A percentile compares a stretch with the other conserved stretches of the same genome.
Evolutionary conservation across 2,113 vertebrate genomes (phyloP).

Genomic region (Megaceryle maxima): DNA sequence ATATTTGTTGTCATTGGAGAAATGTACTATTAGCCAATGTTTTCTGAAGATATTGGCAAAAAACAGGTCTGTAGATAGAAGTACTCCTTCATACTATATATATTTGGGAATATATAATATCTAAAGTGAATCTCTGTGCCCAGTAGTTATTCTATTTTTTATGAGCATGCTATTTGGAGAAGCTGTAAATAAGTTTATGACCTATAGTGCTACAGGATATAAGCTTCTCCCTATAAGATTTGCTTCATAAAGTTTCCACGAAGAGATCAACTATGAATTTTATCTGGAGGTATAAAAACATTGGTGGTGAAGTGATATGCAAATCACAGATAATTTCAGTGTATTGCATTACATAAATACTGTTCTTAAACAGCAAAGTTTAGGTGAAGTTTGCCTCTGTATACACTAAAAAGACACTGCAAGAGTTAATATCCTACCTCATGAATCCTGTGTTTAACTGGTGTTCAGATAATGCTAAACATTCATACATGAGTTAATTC

Average conservation of each 20-base stretch:
- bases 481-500: neutral
- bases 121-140: neutral
- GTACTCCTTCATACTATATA: neutral
- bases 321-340: neutral
- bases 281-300: neutral
- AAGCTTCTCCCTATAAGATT: neutral
- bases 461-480: neutral
- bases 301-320: neutral
- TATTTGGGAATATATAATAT: neutral
- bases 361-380: neutral
- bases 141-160: neutral
- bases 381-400: neutral
- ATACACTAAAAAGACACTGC: neutral
- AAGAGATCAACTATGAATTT: neutral
- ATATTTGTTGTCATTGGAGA: neutral
- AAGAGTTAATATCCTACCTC: neutral
- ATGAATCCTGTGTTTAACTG: neutral
- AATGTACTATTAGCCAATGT: neutral
- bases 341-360: neutral
- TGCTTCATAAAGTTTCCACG: neutral
- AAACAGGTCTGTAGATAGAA: neutral
- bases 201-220: neutral
- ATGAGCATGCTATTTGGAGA: neutral
- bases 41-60: neutral
- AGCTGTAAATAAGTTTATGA: neutral